Conservation (phyloP, 64 coral and sea anemone species). For the Porites lutea region DNA sequence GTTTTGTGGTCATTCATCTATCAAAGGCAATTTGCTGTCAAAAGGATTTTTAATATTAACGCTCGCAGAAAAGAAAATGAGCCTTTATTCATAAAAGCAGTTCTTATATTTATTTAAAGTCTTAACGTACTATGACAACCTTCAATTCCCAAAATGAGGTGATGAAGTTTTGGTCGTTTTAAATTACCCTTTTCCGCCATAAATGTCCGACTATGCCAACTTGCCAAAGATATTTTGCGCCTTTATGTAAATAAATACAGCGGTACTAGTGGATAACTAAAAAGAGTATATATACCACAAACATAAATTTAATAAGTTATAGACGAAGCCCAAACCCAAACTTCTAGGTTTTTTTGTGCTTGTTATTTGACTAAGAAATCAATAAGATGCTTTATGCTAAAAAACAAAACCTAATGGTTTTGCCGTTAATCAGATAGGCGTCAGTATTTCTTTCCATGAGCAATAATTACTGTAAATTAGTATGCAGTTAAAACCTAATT, state of each 20-base stretch:
- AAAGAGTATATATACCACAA: neutral
- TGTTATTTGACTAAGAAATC: too few relatives aligned
- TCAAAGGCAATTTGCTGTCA: neutral
- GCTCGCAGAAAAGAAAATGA: neutral
- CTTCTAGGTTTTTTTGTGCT: too few relatives aligned
- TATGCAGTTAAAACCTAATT: neutral
- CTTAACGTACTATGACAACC: too few relatives aligned
- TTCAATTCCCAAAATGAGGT: too few relatives aligned
- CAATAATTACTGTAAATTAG: neutral
- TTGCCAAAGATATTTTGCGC: neutral
- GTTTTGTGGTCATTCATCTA: neutral
- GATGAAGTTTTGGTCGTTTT: too few relatives aligned
- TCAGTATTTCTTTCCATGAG: too few relatives aligned
- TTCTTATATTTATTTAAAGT: neutral
- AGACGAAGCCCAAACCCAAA: too few relatives aligned
- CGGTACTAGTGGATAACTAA: neutral
- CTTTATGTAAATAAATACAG: constrained; percentile 2
- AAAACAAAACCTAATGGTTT: too few relatives aligned
- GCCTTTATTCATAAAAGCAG: neutral
- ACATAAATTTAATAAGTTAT: neutral
- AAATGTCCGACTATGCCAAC: too few relatives aligned
- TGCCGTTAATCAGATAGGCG: too few relatives aligned
- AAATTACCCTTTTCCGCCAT: too few relatives aligned
- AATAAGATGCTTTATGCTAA: too few relatives aligned
- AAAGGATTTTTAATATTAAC: neutral